Conservation (phyloP, 2,797 vertebrate genomes). For the Botia kubotai region DNA sequence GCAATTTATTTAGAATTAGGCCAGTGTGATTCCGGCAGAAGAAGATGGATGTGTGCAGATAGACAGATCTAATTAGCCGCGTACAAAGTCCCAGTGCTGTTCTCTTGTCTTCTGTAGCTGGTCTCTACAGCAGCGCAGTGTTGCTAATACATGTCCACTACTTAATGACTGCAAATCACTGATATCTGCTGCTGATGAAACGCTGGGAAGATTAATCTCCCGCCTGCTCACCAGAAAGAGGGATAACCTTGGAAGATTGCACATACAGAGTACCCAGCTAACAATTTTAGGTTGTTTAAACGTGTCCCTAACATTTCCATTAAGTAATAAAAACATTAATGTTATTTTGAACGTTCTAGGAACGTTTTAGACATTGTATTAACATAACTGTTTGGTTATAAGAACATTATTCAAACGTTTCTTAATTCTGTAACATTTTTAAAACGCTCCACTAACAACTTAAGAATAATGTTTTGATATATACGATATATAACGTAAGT, state of each 20-base stretch:
- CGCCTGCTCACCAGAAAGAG: conserved; percentile 33
- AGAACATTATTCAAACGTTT: too few relatives aligned
- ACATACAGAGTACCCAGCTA: not conserved
- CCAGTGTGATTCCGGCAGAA: conserved; percentile 52
- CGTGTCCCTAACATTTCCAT: too few relatives aligned
- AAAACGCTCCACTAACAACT: too few relatives aligned
- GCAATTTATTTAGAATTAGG: conserved; percentile 79
- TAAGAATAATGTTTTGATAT: too few relatives aligned
- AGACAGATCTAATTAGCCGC: conserved; percentile 78
- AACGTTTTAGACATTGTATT: too few relatives aligned
- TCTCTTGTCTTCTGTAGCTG: conserved; percentile 46
- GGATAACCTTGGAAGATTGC: conserved; percentile 43
- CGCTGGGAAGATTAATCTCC: conserved; percentile 57
- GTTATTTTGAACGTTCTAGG: too few relatives aligned
- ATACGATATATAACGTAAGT: too few relatives aligned
- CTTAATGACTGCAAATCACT: conserved; percentile 65
- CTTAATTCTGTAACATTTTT: too few relatives aligned
- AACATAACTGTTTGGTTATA: too few relatives aligned
- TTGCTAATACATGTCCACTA: conserved; percentile 62
- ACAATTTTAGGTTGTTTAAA: too few relatives aligned
- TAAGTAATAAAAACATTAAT: too few relatives aligned
- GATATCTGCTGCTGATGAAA: conserved; percentile 64
- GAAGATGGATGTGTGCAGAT: conserved; percentile 76
- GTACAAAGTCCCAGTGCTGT: conserved; percentile 47
- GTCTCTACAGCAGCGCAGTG: conserved; percentile 53